Evolutionary conservation across 2,113 vertebrate species (phyloP).

Genomic region (Antigone vipio): DNA sequence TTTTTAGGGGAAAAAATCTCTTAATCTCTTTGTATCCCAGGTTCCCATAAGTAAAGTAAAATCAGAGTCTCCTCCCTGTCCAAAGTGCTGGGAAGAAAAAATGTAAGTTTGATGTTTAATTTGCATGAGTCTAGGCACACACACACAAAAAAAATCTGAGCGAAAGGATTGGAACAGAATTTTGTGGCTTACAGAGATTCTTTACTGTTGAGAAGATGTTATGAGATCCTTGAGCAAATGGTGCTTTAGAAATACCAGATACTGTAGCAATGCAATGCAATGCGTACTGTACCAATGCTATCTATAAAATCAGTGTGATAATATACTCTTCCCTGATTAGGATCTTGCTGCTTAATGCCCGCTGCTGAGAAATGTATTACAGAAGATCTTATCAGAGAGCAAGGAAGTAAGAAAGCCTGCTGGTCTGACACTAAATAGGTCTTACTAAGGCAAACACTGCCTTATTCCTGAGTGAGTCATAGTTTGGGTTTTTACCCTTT

Average conservation of each 20-base stretch:
- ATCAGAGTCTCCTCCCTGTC: not conserved
- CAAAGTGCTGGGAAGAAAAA: not conserved
- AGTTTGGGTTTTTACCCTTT: not conserved
- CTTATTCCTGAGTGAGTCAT: not conserved
- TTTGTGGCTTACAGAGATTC: conserved; percentile 24
- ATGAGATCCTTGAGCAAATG: not conserved
- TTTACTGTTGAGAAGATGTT: conserved; percentile 22
- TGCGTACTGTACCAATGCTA: not conserved
- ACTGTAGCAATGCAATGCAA: not conserved
- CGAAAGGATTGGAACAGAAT: not conserved
- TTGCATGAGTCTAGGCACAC: not conserved
- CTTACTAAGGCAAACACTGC: not conserved
- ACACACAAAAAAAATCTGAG: not conserved
- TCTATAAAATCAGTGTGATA: not conserved
- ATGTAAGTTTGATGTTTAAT: not conserved
- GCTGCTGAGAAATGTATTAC: not conserved
- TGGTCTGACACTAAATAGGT: not conserved
- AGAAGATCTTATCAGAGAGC: not conserved
- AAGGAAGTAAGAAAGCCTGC: not conserved
- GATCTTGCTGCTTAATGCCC: not conserved
- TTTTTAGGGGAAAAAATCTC: not conserved
- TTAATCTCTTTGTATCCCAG: not conserved
- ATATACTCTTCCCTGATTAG: not conserved
- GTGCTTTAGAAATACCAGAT: not conserved
- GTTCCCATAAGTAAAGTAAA: not conserved